phyloP scores from a whole-genome alignment of 1,140 invertebrate genomes.

The Tachypleus tridentatus region DNA sequence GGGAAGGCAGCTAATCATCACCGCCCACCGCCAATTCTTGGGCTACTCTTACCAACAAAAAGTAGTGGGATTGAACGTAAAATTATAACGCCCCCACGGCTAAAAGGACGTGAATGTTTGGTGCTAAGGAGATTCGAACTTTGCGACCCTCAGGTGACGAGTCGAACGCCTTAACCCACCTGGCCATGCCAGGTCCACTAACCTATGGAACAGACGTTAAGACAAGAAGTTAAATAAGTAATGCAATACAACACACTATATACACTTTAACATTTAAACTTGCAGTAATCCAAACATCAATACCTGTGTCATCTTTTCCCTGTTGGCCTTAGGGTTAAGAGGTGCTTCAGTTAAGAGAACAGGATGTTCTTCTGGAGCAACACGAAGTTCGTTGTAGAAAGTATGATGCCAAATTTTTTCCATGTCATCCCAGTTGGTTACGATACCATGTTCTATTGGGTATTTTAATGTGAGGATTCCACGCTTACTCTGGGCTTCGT shows the following conservation, averaged over 20 bases:
- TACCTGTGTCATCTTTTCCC: conserved; percentile 55
- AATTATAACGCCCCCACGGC: no score
- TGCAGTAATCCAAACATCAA: background rate
- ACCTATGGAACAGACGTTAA: background rate
- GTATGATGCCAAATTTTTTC: conserved; percentile 95
- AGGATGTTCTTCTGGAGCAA: conserved; percentile 86
- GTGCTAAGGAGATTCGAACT: no score
- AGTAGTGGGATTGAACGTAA: no score
- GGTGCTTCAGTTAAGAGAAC: conserved; percentile 85
- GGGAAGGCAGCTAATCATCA: no score
- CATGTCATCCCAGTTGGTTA: conserved; percentile 97
- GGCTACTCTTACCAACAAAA: no score
- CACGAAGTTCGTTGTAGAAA: conserved; percentile 88
- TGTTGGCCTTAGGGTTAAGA: conserved; percentile 80
- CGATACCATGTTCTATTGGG: conserved; percentile 56
- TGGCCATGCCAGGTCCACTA: no score
- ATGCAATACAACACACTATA: no score
- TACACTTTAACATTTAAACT: no score
- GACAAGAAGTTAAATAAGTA: background rate
- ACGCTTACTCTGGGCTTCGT: conserved; percentile 84
- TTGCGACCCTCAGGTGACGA: no score
- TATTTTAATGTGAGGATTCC: conserved; percentile 84
- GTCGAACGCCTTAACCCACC: no score
- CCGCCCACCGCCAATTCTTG: no score
- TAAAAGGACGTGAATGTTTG: no score